phyloP scores from a whole-genome alignment of 2,888 invertebrate species.

The Papilio protenor region DNA sequence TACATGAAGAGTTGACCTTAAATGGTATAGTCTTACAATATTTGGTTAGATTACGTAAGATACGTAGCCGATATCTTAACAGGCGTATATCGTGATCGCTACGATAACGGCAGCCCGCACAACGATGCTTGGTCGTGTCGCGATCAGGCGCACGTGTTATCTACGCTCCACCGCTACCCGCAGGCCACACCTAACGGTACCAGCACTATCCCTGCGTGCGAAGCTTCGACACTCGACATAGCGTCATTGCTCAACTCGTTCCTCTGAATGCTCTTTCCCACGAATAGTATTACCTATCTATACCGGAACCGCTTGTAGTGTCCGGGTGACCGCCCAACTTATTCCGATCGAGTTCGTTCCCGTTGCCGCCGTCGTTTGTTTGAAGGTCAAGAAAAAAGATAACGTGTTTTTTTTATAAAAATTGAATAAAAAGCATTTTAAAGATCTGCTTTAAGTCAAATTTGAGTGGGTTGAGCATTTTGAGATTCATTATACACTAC shows the following conservation, averaged over 20 bases:
- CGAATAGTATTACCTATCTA: conserved; percentile 57
- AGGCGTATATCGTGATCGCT: conserved; percentile 49
- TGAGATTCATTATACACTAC: not conserved
- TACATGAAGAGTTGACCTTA: conserved; percentile 6
- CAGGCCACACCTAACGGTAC: conserved; percentile 69
- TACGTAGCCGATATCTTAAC: conserved; percentile 23
- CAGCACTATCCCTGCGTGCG: conserved; percentile 62
- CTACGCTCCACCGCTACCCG: conserved; percentile 70
- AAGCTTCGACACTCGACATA: conserved; percentile 59
- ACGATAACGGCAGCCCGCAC: conserved; percentile 55
- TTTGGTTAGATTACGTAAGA: conserved; percentile 25
- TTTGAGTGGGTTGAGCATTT: not conserved
- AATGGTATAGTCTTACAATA: conserved; percentile 10
- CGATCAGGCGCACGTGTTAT: conserved; percentile 72
- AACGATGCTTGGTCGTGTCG: conserved; percentile 59
- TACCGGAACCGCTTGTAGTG: conserved; percentile 1
- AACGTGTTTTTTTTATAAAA: not conserved
- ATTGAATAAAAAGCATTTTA: not conserved
- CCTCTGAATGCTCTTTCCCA: conserved; percentile 54
- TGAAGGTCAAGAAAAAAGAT: not conserved
- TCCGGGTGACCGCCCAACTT: conserved; percentile 15
- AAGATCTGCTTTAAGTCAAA: not conserved
- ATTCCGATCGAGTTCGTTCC: conserved; percentile 1
- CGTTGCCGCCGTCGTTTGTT: not conserved
- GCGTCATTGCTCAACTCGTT: conserved; percentile 69